Base-by-base conservation (phyloP, 2,888 invertebrate genomes). In the Parthenolecanium corni region DNA sequence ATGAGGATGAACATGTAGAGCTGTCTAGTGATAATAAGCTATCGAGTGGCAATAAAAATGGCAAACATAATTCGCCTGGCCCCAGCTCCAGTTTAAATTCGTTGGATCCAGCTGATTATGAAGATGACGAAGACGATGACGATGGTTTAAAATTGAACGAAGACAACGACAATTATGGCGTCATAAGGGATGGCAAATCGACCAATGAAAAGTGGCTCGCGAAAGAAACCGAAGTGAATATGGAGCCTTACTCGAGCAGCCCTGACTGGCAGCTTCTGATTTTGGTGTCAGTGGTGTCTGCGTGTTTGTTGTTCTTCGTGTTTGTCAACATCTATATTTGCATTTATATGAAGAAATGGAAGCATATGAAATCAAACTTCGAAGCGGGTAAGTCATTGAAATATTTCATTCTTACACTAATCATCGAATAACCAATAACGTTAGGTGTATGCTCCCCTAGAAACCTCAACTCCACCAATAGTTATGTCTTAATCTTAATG, bases 261-360 rank as follows among this genome's bases (percentile, higher is more conserved):
- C 16, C 31, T 6, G 47, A 51, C 12, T 58, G 58, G 58, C 49
- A 58, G 18, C 25, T 58, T 18, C 58, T 58, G 11, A 58, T 49
- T 38, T 36, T 58, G 49, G 58, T 58, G 9, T 23, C 57, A 20
- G 46, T 46, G 25, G 24, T 46, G 31, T 46, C 57, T 12, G 57
- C 57, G 18, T 46, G 57, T 25, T 57, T 57, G 47, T 31, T 57
- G 2, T 57, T 57, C 46, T 57, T 57, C 46, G 24, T 46, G 16
- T 44, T 57, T 6, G 18, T 57, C 14, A 57, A 31, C 18, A 46
- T 25, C 36, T 57, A 57, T 20, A 24, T 57, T 5, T 57, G 23
- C 57, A 44, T 57, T 31, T 57, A 47, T 31, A 20, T 57, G 57
- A 57, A 25, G 20, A 57, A 31, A 25, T 44, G 31, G 46, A 25